Conservation (phyloP, 2,113 vertebrate genomes). For the Phyllostomus hastatus region DNA sequence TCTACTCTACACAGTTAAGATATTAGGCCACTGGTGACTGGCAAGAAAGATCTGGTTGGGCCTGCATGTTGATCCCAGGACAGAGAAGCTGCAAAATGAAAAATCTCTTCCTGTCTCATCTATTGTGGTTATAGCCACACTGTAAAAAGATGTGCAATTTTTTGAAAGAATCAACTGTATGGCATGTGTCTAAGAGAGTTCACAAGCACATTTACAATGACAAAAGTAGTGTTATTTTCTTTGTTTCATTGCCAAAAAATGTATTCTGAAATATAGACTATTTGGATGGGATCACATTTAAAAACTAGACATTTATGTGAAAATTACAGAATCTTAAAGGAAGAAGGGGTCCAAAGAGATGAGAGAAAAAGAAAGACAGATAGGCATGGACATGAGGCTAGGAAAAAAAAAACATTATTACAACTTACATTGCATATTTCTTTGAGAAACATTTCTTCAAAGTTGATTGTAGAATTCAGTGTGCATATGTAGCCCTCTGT, state of each 20-base stretch:
- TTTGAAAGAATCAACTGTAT: slow-evolving; percentile 49
- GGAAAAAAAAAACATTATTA: neutral
- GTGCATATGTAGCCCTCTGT: neutral
- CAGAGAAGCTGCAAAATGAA: slow-evolving; percentile 31
- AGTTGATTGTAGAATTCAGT: neutral
- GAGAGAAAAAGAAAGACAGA: slow-evolving; percentile 34
- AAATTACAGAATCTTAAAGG: slow-evolving; percentile 36
- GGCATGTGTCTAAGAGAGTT: slow-evolving; percentile 65
- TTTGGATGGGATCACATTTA: slow-evolving; percentile 41
- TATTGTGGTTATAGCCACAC: slow-evolving; percentile 51
- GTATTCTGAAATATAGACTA: slow-evolving; percentile 46
- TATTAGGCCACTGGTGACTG: neutral
- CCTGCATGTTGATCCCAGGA: neutral
- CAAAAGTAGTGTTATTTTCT: slow-evolving; percentile 65
- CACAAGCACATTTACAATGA: slow-evolving; percentile 53
- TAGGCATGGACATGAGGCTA: neutral
- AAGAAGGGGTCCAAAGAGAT: neutral
- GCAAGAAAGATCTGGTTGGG: neutral
- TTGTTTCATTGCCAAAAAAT: slow-evolving; percentile 67
- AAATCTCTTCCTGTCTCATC: slow-evolving; percentile 55
- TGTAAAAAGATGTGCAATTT: slow-evolving; percentile 63
- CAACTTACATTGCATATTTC: neutral
- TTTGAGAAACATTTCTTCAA: neutral
- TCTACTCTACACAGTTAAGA: neutral
- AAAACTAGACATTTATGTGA: slow-evolving; percentile 45